These are phyloP conservation scores for Plebejus anna DNA, from an alignment of 2,888 invertebrate genomes.

Conservation along the genomic window DNA sequence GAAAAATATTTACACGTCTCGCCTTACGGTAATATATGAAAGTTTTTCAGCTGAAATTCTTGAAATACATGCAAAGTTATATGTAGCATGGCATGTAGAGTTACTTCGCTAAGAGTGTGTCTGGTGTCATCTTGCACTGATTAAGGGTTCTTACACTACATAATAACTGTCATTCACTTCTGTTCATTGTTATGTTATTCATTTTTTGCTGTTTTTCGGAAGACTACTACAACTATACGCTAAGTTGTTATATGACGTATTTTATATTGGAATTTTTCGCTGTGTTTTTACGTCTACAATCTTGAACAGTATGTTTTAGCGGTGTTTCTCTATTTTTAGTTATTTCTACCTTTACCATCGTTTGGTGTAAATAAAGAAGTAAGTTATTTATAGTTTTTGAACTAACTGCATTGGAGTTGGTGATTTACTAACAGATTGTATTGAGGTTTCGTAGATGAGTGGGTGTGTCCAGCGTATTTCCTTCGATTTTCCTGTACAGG, in stretches of 20 bases:
- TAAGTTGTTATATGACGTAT: background rate
- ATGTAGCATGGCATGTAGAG: constrained; percentile 28
- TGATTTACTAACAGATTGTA: constrained; percentile 19
- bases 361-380: constrained; percentile 71
- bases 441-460: background rate
- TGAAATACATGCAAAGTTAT: constrained; percentile 27
- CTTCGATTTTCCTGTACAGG: background rate
- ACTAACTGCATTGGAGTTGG: constrained; percentile 43
- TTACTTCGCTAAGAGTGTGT: background rate
- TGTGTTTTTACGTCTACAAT: constrained; percentile 34
- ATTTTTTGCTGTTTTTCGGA: constrained; percentile 13
- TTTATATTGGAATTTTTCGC: constrained; percentile 9
- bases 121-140: background rate
- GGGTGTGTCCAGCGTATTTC: background rate
- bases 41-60: constrained; percentile 25
- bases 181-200: constrained; percentile 13
- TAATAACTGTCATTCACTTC: constrained; percentile 7
- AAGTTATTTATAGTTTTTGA: constrained; percentile 66
- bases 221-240: background rate
- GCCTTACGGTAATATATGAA: background rate
- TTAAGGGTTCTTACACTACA: background rate
- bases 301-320: constrained; percentile 30
- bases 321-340: constrained; percentile 70
- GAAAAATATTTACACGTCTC: constrained; percentile 19
- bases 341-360: constrained; percentile 68